Conservation (phyloP, 2,797 vertebrate genomes). For the Psittacula echo region DNA sequence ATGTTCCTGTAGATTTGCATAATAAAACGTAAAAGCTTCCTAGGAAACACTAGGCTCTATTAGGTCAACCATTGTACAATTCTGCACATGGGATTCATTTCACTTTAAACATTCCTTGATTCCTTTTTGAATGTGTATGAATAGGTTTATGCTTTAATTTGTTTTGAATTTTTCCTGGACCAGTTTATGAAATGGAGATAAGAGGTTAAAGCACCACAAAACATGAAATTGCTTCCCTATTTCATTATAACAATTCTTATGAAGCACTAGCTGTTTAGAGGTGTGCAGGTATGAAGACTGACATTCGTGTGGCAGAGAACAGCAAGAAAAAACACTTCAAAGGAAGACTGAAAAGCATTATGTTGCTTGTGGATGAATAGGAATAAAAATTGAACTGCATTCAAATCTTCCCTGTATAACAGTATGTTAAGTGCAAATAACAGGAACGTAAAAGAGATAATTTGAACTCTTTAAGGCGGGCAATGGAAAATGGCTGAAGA, state of each 20-base stretch:
- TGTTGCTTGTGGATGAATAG: neutral
- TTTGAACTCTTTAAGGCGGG: neutral
- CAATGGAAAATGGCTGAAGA: neutral
- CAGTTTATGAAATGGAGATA: neutral
- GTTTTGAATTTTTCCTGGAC: neutral
- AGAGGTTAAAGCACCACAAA: neutral
- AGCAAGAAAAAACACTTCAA: neutral
- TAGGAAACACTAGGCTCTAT: neutral
- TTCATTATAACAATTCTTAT: neutral
- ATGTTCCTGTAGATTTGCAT: neutral
- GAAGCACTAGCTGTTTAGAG: neutral
- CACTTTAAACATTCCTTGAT: neutral
- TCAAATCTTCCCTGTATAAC: neutral
- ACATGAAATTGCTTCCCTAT: neutral
- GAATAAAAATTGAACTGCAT: neutral
- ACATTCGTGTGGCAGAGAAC: neutral
- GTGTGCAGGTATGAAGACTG: neutral
- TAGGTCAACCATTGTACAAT: neutral
- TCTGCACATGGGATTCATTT: neutral
- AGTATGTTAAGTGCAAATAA: neutral
- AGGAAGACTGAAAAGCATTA: neutral
- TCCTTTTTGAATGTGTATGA: neutral
- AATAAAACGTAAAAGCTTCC: neutral
- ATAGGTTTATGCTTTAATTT: neutral
- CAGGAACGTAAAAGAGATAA: neutral